Evolutionary conservation across 2,113 vertebrate species (phyloP).

Genomic region (Hyperoodon ampullatus): DNA sequence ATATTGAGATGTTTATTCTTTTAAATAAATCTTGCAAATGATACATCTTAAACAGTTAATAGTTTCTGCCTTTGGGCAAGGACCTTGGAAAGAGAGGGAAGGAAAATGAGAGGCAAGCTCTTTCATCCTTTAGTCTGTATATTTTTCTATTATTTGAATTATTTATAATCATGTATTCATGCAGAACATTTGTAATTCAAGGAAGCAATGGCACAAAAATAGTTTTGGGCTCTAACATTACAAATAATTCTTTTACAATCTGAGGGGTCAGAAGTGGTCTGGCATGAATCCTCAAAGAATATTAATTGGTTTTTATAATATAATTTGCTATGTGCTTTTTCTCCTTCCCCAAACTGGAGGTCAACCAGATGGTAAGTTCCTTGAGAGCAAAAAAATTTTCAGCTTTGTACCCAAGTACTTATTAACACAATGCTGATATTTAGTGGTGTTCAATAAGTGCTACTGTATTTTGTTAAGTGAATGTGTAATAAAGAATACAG

Average conservation of each 20-base stretch:
- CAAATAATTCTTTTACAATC: slow-evolving; percentile 11
- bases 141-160: background rate
- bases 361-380: background rate
- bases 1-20: background rate
- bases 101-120: background rate
- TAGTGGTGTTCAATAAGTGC: background rate
- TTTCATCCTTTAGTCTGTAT: background rate
- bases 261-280: background rate
- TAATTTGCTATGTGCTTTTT: background rate
- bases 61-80: background rate
- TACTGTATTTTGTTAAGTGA: background rate
- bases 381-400: background rate
- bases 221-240: background rate
- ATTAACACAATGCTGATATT: background rate
- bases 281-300: background rate
- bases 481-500: background rate
- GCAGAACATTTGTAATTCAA: background rate
- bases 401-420: background rate
- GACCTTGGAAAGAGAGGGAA: background rate
- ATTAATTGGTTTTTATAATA: background rate
- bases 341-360: background rate
- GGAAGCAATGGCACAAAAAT: background rate
- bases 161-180: background rate
- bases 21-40: background rate
- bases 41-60: background rate